Conservation (phyloP, 2,888 invertebrate species). For the Thereva unica region DNA sequence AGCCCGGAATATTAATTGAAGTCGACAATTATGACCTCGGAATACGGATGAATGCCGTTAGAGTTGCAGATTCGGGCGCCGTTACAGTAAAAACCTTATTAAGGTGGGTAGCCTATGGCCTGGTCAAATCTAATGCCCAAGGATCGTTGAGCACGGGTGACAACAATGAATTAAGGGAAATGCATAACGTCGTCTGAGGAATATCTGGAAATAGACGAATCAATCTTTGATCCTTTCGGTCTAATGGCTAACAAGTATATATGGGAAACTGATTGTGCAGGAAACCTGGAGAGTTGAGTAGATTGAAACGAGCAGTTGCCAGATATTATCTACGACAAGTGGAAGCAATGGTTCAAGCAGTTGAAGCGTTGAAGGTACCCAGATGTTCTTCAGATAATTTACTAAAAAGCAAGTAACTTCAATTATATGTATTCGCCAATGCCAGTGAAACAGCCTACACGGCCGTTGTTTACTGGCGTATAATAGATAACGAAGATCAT, state of each 20-base stretch:
- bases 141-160: too few relatives aligned
- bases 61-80: too few relatives aligned
- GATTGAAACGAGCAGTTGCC: constrained; percentile 25
- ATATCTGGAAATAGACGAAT: too few relatives aligned
- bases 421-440: constrained; percentile 46
- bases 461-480: constrained; percentile 43
- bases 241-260: constrained; percentile 43
- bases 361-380: constrained; percentile 29
- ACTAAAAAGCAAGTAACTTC: constrained; percentile 24
- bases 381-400: constrained; percentile 38
- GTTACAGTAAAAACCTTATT: too few relatives aligned
- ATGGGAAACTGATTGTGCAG: constrained; percentile 45
- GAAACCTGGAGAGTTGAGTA: constrained; percentile 39
- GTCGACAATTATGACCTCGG: too few relatives aligned
- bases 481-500: constrained; percentile 1
- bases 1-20: too few relatives aligned
- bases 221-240: constrained; percentile 49
- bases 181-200: too few relatives aligned
- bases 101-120: too few relatives aligned
- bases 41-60: too few relatives aligned
- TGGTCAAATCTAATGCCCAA: too few relatives aligned
- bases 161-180: too few relatives aligned
- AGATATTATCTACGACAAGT: constrained; percentile 34
- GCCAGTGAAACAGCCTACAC: constrained; percentile 44
- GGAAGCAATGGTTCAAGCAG: constrained; percentile 43